phyloP scores from a whole-genome alignment of 2,797 vertebrate species.

The Tenualosa thibaudeaui region DNA sequence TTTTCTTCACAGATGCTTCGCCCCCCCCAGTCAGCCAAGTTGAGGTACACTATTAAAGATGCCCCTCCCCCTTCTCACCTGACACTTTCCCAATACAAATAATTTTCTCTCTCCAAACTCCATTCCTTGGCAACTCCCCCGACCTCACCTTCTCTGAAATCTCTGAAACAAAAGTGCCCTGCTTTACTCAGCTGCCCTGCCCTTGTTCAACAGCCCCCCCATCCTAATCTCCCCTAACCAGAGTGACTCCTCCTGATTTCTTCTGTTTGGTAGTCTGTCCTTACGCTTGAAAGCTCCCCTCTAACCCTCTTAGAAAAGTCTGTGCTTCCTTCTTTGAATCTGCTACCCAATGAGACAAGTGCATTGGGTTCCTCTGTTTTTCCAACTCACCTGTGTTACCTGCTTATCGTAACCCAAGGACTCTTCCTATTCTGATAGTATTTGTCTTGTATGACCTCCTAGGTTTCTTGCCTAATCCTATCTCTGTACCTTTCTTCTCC shows the following conservation, averaged over 20 bases:
- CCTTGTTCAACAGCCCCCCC: conserved; percentile 61
- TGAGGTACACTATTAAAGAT: conserved; percentile 80
- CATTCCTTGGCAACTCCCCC: not conserved
- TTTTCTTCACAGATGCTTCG: conserved; percentile 82
- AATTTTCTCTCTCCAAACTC: conserved; percentile 58
- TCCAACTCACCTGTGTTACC: conserved; percentile 1
- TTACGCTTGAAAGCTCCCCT: conserved; percentile 26
- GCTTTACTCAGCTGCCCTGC: conserved; percentile 44
- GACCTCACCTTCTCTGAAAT: not conserved
- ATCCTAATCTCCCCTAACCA: conserved; percentile 61
- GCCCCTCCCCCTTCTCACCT: conserved; percentile 68
- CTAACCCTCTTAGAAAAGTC: conserved; percentile 14
- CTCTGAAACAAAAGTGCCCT: not conserved
- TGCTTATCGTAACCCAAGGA: not conserved
- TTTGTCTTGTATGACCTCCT: not conserved
- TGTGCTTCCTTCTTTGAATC: conserved; percentile 7
- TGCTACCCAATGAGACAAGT: not conserved
- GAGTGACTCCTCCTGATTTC: conserved; percentile 69
- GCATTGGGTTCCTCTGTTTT: not conserved
- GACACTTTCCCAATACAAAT: conserved; percentile 74
- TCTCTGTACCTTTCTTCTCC: not conserved
- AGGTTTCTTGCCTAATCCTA: not conserved
- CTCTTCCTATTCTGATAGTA: not conserved
- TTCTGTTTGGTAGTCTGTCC: conserved; percentile 11
- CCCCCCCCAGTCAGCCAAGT: conserved; percentile 73